Evolutionary conservation across 1,140 invertebrate genomes (phyloP).

Genomic region (Druon quercuslanigerum): DNA sequence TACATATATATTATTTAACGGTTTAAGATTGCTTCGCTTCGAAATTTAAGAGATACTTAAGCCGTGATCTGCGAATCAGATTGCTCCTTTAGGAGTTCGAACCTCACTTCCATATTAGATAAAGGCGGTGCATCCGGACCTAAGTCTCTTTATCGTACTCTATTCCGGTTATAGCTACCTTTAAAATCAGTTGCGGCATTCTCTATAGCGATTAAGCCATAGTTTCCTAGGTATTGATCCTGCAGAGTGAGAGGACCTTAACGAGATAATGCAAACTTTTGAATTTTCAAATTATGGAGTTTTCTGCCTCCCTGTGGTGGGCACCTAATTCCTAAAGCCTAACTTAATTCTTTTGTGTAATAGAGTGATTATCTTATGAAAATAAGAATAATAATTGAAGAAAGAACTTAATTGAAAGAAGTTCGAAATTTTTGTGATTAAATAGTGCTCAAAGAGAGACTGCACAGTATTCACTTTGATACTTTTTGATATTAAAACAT

Average conservation of each 20-base stretch:
- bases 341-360: no score
- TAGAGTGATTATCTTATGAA: no score
- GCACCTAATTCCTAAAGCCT: no score
- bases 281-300: not conserved
- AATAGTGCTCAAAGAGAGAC: no score
- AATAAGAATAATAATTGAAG: no score
- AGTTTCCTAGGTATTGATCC: slow-evolving; percentile 17
- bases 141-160: slow-evolving; percentile 21
- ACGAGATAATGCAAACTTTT: not conserved
- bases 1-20: not conserved
- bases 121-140: not conserved
- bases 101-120: not conserved
- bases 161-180: slow-evolving; percentile 17
- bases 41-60: slow-evolving; percentile 10
- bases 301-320: no score
- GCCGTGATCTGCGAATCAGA: slow-evolving; percentile 12
- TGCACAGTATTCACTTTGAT: no score
- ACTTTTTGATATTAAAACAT: no score
- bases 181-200: slow-evolving; percentile 27
- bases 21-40: not conserved
- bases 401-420: no score
- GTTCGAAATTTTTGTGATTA: no score
- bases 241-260: not conserved
- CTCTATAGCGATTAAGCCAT: not conserved
- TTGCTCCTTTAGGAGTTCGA: not conserved